Conservation (phyloP, 2,113 vertebrate genomes). For the Carassius auratus region DNA sequence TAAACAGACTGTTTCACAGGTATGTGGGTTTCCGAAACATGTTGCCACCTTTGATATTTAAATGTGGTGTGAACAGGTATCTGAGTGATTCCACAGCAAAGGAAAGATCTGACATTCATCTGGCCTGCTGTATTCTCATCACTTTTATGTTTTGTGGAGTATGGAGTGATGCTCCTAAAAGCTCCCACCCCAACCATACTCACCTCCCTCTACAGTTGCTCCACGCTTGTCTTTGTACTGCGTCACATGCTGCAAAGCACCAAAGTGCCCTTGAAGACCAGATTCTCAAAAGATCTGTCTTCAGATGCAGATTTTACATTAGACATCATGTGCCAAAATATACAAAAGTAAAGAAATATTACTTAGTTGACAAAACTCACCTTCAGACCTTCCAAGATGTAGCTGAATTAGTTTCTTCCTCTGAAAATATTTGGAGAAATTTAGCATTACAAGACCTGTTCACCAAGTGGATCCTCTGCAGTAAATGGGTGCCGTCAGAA, state of each 20-base stretch:
- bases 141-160: conserved; percentile 57
- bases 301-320: not conserved
- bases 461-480: not conserved
- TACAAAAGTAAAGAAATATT: not conserved
- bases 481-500: not conserved
- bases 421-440: not conserved
- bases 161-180: conserved; percentile 16
- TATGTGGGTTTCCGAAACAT: conserved; percentile 53
- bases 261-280: not conserved
- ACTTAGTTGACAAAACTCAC: not conserved
- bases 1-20: conserved; percentile 21
- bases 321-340: not conserved
- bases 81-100: conserved; percentile 56
- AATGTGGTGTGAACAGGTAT: conserved; percentile 66
- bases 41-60: conserved; percentile 74
- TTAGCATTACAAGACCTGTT: not conserved
- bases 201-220: not conserved
- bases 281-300: not conserved
- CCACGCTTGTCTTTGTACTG: not conserved
- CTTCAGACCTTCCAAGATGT: not conserved
- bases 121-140: conserved; percentile 34
- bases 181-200: not conserved
- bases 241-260: not conserved
- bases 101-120: conserved; percentile 52
- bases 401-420: not conserved